Conservation (phyloP, 2,113 vertebrate species). For the Chaetops frenatus region DNA sequence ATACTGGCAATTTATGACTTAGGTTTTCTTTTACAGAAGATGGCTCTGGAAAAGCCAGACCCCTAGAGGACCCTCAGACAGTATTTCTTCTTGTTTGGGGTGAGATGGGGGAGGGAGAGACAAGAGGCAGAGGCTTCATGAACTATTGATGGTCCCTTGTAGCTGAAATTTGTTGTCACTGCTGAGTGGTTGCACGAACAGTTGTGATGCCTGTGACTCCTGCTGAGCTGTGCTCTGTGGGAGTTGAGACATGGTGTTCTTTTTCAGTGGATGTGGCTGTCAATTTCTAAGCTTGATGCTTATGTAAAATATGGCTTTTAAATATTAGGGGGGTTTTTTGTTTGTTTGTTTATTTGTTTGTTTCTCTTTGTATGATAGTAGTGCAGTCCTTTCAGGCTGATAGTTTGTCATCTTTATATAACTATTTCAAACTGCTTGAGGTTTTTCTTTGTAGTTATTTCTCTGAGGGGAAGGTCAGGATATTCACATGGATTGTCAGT, state of each 20-base stretch:
- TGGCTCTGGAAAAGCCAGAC: not conserved
- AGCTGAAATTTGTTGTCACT: not conserved
- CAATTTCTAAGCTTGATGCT: conserved; percentile 6
- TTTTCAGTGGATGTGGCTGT: conserved; percentile 9
- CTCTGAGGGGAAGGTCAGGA: not conserved
- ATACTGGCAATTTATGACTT: not conserved
- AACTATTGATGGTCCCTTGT: not conserved
- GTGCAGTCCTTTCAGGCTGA: not conserved
- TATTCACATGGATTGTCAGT: not conserved
- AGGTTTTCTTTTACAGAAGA: not conserved
- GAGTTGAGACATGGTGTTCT: conserved; percentile 26
- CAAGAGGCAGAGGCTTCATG: not conserved
- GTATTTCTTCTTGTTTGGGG: not conserved
- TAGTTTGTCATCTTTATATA: not conserved
- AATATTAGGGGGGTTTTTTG: not conserved
- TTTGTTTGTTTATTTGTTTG: too few relatives aligned
- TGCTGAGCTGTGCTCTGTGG: conserved; percentile 37
- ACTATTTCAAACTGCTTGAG: not conserved
- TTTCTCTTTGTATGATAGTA: not conserved
- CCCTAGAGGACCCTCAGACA: not conserved
- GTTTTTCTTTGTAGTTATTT: not conserved
- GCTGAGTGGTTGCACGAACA: not conserved
- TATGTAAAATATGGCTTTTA: conserved; percentile 1
- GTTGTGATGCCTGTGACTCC: not conserved
- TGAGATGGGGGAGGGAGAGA: not conserved